phyloP scores from a whole-genome alignment of 1,140 invertebrate genomes.

The Bombus superbus region DNA sequence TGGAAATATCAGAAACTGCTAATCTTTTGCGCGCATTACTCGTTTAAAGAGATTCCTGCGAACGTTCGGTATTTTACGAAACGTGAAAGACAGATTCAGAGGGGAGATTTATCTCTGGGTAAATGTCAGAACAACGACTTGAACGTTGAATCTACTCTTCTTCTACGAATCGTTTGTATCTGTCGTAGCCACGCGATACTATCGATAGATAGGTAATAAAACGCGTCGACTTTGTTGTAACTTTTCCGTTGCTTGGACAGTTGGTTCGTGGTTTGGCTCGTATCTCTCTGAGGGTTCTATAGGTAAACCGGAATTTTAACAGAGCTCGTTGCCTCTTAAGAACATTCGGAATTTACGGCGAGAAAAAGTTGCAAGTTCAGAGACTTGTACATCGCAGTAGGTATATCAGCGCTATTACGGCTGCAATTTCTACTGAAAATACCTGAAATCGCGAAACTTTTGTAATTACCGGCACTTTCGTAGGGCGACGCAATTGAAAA shows the following conservation, averaged over 20 bases:
- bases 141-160: not conserved
- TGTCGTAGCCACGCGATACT: too few species aligned
- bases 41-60: too few species aligned
- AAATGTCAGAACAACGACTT: not conserved
- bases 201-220: not conserved
- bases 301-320: not conserved
- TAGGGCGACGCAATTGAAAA: not conserved
- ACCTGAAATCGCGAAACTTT: not conserved
- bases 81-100: too few species aligned
- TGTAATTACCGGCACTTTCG: constrained; percentile 1
- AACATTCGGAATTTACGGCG: not conserved
- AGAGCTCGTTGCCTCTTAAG: not conserved
- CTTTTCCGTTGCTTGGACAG: not conserved
- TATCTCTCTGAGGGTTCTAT: not conserved
- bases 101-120: not conserved
- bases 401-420: not conserved
- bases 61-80: not conserved
- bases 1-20: not conserved
- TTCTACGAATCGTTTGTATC: too few species aligned
- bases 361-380: not conserved
- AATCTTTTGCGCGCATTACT: not conserved
- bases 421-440: constrained; percentile 1
- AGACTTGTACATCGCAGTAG: not conserved
- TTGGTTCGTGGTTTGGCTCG: not conserved
- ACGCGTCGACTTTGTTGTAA: not conserved